phyloP scores from a whole-genome alignment of 1,140 invertebrate species.

The Sinonovacula constricta region DNA sequence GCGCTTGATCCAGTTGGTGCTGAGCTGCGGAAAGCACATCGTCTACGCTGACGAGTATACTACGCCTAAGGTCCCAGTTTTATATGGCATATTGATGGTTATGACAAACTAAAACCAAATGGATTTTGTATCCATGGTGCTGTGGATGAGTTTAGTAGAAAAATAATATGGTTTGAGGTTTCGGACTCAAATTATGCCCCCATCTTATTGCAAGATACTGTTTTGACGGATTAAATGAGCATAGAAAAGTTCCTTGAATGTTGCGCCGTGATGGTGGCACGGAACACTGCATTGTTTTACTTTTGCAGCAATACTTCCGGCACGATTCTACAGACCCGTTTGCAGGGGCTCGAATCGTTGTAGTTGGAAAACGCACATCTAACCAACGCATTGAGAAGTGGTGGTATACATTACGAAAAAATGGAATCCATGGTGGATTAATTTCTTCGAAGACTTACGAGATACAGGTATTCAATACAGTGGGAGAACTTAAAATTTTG shows the following conservation, averaged over 20 bases:
- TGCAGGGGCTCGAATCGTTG: conserved; percentile 27
- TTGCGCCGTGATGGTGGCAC: neutral
- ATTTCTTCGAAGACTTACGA: conserved; percentile 23
- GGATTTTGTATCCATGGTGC: conserved; percentile 34
- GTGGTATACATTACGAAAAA: conserved; percentile 24
- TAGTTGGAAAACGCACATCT: conserved; percentile 25
- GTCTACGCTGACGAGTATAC: conserved; percentile 10
- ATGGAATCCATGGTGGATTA: conserved; percentile 25
- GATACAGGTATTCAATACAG: conserved; percentile 10
- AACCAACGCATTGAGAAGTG: conserved; percentile 26
- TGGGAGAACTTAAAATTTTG: conserved; percentile 32
- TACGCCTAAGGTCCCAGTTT: conserved; percentile 1
- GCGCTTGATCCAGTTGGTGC: conserved; percentile 7
- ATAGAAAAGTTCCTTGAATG: conserved; percentile 7
- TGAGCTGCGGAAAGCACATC: conserved; percentile 11
- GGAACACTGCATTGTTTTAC: too few species aligned
- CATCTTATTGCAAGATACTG: conserved; percentile 5
- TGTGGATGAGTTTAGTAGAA: conserved; percentile 18
- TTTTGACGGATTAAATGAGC: neutral
- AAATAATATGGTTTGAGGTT: conserved; percentile 27
- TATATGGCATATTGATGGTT: conserved; percentile 32
- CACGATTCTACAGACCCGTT: conserved; percentile 14
- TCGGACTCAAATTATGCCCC: conserved; percentile 49
- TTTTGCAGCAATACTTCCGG: conserved; percentile 7
- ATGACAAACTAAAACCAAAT: conserved; percentile 42